Conservation (phyloP, 2,797 vertebrate species). For the Sebastolobus alascanus region DNA sequence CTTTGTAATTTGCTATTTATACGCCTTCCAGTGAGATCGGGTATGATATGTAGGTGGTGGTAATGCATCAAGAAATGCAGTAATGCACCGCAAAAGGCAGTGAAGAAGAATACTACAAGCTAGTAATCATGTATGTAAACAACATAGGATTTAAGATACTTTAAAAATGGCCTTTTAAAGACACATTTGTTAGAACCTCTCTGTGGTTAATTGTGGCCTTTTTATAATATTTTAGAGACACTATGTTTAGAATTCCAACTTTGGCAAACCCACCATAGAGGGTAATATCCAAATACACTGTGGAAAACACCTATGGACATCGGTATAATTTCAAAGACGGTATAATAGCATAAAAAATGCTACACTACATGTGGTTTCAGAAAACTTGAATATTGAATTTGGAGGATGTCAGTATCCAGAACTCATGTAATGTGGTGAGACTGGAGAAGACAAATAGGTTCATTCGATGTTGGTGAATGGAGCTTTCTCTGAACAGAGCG, state of each 20-base stretch:
- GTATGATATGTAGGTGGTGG: neutral
- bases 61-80: neutral
- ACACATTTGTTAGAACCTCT: neutral
- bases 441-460: neutral
- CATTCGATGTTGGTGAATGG: neutral
- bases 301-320: neutral
- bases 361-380: neutral
- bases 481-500: slow-evolving; percentile 16
- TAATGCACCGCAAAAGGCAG: neutral
- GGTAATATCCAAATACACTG: neutral
- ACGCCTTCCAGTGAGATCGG: rapidly evolving
- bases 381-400: neutral
- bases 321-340: neutral
- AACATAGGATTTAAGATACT: neutral
- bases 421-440: neutral
- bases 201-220: neutral
- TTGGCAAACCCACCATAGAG: too few relatives aligned
- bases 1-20: too few relatives aligned
- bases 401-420: neutral
- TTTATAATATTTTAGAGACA: neutral
- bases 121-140: neutral
- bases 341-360: neutral
- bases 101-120: neutral
- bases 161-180: neutral
- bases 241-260: neutral